Conservation (phyloP, 2,797 vertebrate species). For the Channa striata region DNA sequence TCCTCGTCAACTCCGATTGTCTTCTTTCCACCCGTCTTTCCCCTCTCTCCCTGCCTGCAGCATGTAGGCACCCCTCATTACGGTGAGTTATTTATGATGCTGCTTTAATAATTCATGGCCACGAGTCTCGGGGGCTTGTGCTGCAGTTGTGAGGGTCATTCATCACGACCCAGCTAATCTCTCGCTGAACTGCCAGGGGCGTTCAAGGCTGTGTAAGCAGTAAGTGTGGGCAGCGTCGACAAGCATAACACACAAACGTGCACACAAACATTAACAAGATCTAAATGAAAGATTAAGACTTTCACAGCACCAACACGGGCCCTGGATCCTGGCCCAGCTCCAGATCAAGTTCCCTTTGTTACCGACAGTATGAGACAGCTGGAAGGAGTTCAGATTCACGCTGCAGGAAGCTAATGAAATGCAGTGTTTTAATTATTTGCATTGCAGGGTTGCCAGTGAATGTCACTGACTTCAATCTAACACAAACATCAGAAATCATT, state of each 20-base stretch:
- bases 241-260: constrained; percentile 32
- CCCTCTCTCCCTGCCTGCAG: constrained; percentile 30
- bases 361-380: constrained; percentile 5
- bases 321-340: constrained; percentile 25
- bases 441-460: constrained; percentile 5
- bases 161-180: constrained; percentile 72
- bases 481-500: constrained; percentile 10
- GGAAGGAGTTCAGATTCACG: constrained; percentile 3
- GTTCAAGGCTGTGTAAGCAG: constrained; percentile 23
- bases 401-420: constrained; percentile 23
- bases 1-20: constrained; percentile 24
- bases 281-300: constrained; percentile 56
- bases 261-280: constrained; percentile 56
- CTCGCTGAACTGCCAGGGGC: constrained; percentile 35
- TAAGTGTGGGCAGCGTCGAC: constrained; percentile 43
- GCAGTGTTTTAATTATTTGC: constrained; percentile 40
- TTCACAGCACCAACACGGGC: background rate
- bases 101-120: constrained; percentile 74
- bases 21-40: background rate
- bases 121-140: constrained; percentile 49
- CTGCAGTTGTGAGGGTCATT: constrained; percentile 65
- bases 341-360: constrained; percentile 16
- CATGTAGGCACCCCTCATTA: constrained; percentile 65
- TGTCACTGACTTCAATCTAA: constrained; percentile 25
- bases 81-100: constrained; percentile 75